Percentiles rank a stretch among this genome's conserved stretches.
Evolutionary conservation across 2,888 invertebrate species (phyloP).

Genomic region (Aphidius colemani): DNA sequence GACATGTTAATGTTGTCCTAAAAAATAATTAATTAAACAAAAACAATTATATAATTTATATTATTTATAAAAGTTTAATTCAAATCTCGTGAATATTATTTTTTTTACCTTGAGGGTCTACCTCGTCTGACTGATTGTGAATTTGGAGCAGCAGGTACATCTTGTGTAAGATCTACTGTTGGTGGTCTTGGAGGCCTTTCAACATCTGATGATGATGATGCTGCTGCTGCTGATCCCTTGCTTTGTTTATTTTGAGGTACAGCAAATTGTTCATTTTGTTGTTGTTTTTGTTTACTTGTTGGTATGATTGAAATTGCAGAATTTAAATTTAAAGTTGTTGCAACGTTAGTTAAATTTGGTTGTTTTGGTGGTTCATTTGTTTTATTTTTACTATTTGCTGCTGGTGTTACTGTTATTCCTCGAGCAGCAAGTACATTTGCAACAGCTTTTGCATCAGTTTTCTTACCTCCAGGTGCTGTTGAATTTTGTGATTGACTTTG

Average conservation of each 20-base stretch:
- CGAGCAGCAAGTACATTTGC: constrained; percentile 77
- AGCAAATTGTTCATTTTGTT: constrained; percentile 57
- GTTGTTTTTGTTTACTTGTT: constrained; percentile 57
- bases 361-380: constrained; percentile 49
- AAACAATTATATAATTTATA: constrained; percentile 6
- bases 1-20: constrained; percentile 52
- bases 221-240: constrained; percentile 1
- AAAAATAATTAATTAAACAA: constrained; percentile 21
- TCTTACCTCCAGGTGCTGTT: constrained; percentile 58
- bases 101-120: constrained; percentile 52
- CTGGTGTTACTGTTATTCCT: constrained; percentile 77
- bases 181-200: constrained; percentile 62
- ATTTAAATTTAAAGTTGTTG: constrained; percentile 63
- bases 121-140: constrained; percentile 56
- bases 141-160: constrained; percentile 51
- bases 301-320: constrained; percentile 69
- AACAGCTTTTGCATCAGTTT: constrained; percentile 75
- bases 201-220: constrained; percentile 39
- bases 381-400: constrained; percentile 60
- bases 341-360: constrained; percentile 49
- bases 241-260: constrained; percentile 57
- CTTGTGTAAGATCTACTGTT: constrained; percentile 60
- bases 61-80: constrained; percentile 6
- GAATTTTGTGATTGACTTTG: constrained; percentile 53
- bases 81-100: background rate